phyloP scores from a whole-genome alignment of 1,140 invertebrate species.

The Pseudomyrmex concolor region DNA sequence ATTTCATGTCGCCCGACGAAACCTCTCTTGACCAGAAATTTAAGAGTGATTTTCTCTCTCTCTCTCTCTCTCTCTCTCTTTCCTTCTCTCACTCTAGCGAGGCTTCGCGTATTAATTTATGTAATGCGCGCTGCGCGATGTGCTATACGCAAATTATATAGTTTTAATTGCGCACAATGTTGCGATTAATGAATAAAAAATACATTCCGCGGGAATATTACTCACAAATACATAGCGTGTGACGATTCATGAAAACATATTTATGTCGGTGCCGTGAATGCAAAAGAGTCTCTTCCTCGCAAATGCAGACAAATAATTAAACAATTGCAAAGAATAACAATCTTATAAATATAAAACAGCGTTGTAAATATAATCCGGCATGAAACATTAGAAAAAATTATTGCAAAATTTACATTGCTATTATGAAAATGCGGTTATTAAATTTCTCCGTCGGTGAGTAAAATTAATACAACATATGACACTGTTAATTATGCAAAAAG shows the following conservation, averaged over 20 bases:
- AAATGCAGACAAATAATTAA: constrained; percentile 14
- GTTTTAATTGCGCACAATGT: not conserved
- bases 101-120: constrained; percentile 37
- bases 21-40: constrained; percentile 31
- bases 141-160: not conserved
- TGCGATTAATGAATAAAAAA: constrained; percentile 27
- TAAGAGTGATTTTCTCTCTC: not conserved
- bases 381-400: not conserved
- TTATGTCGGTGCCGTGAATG: not conserved
- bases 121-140: not conserved
- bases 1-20: constrained; percentile 2
- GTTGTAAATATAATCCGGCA: not conserved
- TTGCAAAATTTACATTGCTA: not conserved
- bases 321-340: constrained; percentile 7
- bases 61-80: no score
- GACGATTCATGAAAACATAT: not conserved
- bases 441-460: constrained; percentile 20
- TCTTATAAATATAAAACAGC: not conserved
- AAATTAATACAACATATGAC: constrained; percentile 26
- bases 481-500: constrained; percentile 24
- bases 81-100: not conserved
- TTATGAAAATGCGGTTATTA: not conserved
- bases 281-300: not conserved
- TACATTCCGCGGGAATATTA: constrained; percentile 9
- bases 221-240: not conserved